Evolutionary conservation across 1,140 invertebrate species (phyloP).

Genomic region (Antheraea pernyi): DNA sequence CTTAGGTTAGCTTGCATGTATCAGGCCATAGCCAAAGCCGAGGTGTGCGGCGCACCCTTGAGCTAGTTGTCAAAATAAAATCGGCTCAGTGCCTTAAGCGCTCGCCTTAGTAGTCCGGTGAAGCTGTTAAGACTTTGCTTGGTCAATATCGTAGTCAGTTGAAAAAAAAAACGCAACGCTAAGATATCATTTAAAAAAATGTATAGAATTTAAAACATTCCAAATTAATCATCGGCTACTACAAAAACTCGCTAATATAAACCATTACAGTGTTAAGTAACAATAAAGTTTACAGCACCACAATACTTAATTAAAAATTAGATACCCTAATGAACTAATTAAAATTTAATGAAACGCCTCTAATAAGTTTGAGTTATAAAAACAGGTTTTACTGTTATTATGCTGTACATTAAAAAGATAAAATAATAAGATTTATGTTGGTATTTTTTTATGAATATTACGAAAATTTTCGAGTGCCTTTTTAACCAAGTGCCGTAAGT

Average conservation of each 20-base stretch:
- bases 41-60: too few relatives aligned
- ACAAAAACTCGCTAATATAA: background rate
- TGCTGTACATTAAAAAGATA: constrained; percentile 4
- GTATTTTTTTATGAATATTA: background rate
- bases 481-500: too few relatives aligned
- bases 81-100: too few relatives aligned
- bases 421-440: background rate
- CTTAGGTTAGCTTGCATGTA: too few relatives aligned
- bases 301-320: constrained; percentile 30
- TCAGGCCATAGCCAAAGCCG: too few relatives aligned
- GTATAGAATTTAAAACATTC: too few relatives aligned
- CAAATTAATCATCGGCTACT: background rate
- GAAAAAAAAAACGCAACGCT: too few relatives aligned
- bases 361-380: constrained; percentile 18
- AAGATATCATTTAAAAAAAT: too few relatives aligned
- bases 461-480: background rate
- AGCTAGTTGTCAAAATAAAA: too few relatives aligned
- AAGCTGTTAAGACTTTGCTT: too few relatives aligned
- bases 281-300: constrained; percentile 25
- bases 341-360: constrained; percentile 25
- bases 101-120: too few relatives aligned
- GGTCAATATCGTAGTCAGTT: too few relatives aligned
- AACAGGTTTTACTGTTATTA: constrained; percentile 22
- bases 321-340: constrained; percentile 24
- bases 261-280: background rate